These are phyloP conservation scores for Syncerus caffer DNA, from an alignment of 2,797 vertebrate species.

Conservation along the genomic window DNA sequence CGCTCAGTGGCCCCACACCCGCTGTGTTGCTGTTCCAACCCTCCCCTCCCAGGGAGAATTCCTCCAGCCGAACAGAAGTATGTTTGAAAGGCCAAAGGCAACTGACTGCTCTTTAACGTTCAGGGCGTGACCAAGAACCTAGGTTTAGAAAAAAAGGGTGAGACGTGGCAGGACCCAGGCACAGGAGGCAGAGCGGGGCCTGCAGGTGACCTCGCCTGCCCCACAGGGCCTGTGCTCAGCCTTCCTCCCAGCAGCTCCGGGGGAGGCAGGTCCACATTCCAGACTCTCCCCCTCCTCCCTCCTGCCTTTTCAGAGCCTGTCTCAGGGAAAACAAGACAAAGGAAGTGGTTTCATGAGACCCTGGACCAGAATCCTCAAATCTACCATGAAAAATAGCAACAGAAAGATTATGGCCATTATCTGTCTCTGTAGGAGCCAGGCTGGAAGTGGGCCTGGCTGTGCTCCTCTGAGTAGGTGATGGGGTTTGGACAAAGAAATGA, in stretches of 20 bases:
- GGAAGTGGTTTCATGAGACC: constrained; percentile 44
- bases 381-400: not conserved
- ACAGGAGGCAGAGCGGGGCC: not conserved
- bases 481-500: not conserved
- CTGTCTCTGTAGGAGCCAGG: not conserved
- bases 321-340: constrained; percentile 57
- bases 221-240: not conserved
- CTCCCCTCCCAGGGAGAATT: not conserved
- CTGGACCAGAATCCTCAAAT: constrained; percentile 39
- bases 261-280: not conserved
- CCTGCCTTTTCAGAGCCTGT: constrained; percentile 42
- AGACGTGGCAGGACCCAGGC: not conserved
- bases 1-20: not conserved
- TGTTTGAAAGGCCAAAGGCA: not conserved
- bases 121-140: not conserved
- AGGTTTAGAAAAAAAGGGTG: not conserved
- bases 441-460: not conserved
- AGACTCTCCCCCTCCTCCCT: not conserved
- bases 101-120: not conserved
- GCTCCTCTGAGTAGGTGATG: not conserved
- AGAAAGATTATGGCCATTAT: not conserved
- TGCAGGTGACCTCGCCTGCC: not conserved
- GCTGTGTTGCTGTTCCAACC: not conserved
- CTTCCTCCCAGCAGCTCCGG: not conserved
- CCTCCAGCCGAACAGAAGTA: not conserved